phyloP scores from a whole-genome alignment of 2,888 invertebrate species.

The Hanleya hanleyi region DNA sequence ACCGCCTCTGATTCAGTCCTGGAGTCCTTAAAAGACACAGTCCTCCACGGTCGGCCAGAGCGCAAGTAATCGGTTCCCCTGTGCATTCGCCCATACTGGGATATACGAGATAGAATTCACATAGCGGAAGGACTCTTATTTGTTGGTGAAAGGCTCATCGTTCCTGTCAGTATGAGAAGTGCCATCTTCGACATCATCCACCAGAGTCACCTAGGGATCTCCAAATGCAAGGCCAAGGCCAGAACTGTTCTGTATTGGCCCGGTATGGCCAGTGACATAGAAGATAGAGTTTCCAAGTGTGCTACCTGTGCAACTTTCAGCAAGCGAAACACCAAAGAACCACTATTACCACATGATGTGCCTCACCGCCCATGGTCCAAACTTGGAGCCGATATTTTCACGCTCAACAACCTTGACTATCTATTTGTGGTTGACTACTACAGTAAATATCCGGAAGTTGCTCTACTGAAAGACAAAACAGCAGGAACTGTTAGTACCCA shows the following conservation, averaged over 20 bases:
- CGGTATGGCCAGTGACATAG: neutral
- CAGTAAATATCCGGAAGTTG: constrained; percentile 27
- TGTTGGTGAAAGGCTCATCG: constrained; percentile 17
- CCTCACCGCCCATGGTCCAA: constrained; percentile 27
- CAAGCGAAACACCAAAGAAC: constrained; percentile 25
- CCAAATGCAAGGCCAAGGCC: constrained; percentile 26
- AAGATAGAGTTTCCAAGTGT: neutral
- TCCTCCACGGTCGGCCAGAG: neutral
- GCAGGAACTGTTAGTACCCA: constrained; percentile 21
- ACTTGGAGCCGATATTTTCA: constrained; percentile 27
- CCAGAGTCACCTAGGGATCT: constrained; percentile 24
- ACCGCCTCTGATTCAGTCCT: neutral
- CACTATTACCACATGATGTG: constrained; percentile 22
- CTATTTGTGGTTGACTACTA: constrained; percentile 31
- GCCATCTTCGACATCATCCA: constrained; percentile 19
- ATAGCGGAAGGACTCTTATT: constrained; percentile 11
- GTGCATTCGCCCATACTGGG: constrained; percentile 15
- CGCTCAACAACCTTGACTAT: constrained; percentile 15
- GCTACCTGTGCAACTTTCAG: constrained; percentile 16
- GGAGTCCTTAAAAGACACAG: neutral
- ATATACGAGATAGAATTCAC: constrained; percentile 18
- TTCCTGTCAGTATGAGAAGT: constrained; percentile 6
- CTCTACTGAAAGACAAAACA: constrained; percentile 16
- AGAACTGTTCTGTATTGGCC: constrained; percentile 30
- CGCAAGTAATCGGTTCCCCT: neutral